Evolutionary conservation across 2,888 invertebrate species (phyloP), one percentile per base, ranked within the genome.

Genomic region (Automeris io): DNA sequence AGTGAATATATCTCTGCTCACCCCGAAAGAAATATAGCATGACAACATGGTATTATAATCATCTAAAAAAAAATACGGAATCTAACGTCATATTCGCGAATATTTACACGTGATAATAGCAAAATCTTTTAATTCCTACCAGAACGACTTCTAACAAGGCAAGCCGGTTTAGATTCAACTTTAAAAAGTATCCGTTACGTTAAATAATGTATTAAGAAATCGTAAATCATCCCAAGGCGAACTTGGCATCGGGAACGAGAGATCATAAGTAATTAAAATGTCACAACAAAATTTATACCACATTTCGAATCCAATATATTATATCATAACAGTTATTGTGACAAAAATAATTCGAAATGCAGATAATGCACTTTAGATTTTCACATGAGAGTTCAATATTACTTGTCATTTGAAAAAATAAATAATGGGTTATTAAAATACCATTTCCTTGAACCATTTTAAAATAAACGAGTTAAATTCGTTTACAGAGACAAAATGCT

Each of bases 251-350:
- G 32, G 37, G 37, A 37, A 37, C 19, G 35, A 37, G 29, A 37
- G 19, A 23, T 11, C 23, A 32, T 37, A 37, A 37, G 32, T 37
- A 37, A 37, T 37, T 37, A 37, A 37, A 37, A 37, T 18, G 37
- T 23, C 37, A 32, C 7, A 12, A 37, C 29, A 37, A 22, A 37
- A 37, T 37, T 37, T 37, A 37, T 37, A 23, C 16, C 37, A 12
- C 32, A 31, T 37, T 31, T 37, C 23, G 9, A 18, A 37, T 37
- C 22, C 31, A 31, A 24, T 18, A 35, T 35, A 37, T 23, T 22
- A 13, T n/a, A n/a, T n/a, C n/a, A n/a, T 16, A 16, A 16, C 7
- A 29, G 8, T 29, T 16, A 16, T 29, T 16, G n/a, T 2, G n/a
- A 16, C 29, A 16, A 16, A 29, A 16, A 16, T 2, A 3, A n/a